Percentiles rank a stretch among this genome's conserved stretches.
These are phyloP conservation scores for Heliconius ismenius DNA, from an alignment of 2,888 invertebrate species.

Conservation along the genomic window DNA sequence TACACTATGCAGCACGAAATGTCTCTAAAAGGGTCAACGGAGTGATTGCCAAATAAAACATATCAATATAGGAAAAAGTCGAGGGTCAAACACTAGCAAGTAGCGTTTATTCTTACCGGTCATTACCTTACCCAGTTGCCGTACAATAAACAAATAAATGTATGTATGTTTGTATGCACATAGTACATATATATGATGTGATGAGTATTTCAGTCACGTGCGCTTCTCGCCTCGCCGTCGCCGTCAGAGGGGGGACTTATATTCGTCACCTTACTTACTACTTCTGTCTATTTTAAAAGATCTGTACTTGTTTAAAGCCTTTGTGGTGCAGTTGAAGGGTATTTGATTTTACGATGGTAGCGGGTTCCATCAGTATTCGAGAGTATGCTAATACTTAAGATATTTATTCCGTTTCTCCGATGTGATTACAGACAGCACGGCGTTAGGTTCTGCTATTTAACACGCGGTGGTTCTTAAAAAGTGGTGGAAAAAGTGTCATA, in stretches of 20 bases:
- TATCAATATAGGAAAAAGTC: not conserved
- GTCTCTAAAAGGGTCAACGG: no score
- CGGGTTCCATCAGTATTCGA: not conserved
- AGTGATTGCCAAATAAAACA: not conserved
- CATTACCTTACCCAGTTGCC: conserved; percentile 30
- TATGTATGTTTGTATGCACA: not conserved
- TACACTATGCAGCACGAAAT: no score
- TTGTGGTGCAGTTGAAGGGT: not conserved
- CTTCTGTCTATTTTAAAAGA: conserved; percentile 23
- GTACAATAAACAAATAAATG: conserved; percentile 28
- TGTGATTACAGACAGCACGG: not conserved
- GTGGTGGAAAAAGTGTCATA: not conserved
- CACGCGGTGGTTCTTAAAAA: not conserved
- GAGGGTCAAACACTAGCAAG: conserved; percentile 10
- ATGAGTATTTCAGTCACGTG: conserved; percentile 42
- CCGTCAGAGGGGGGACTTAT: conserved; percentile 42
- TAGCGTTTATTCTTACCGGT: conserved; percentile 32
- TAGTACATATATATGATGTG: not conserved
- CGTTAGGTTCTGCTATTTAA: not conserved
- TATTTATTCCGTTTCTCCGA: no score
- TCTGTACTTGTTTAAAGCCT: not conserved
- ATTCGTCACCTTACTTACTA: conserved; percentile 25
- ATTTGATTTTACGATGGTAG: not conserved
- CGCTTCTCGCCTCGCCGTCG: conserved; percentile 42
- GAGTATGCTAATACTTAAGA: no score